These are phyloP conservation scores for Ceratosolen fusciceps DNA, from an alignment of 1,140 invertebrate species.

Conservation along the genomic window DNA sequence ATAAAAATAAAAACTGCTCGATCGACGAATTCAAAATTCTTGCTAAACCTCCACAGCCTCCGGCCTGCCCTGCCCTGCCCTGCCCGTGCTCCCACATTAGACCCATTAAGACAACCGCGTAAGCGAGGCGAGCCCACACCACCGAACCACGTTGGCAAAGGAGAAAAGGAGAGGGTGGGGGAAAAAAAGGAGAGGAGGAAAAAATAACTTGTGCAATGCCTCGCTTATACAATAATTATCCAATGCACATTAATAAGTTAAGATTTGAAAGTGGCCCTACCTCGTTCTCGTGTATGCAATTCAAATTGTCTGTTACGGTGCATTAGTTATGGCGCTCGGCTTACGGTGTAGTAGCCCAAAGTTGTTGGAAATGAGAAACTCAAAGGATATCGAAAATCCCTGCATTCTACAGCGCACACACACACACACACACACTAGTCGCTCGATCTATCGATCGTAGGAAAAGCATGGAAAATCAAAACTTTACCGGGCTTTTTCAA, in stretches of 20 bases:
- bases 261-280: constrained; percentile 43
- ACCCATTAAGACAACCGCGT: neutral
- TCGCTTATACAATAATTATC: constrained; percentile 32
- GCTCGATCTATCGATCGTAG: no score
- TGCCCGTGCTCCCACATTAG: neutral
- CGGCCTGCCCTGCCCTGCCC: no score
- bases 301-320: constrained; percentile 39
- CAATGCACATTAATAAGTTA: constrained; percentile 38
- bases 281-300: constrained; percentile 30
- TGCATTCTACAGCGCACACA: no score
- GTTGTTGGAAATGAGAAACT: neutral
- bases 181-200: constrained; percentile 3
- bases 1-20: neutral
- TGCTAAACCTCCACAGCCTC: constrained; percentile 10
- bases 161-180: no score
- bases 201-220: constrained; percentile 22
- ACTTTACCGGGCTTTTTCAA: no score
- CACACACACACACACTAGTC: no score
- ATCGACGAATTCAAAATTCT: neutral
- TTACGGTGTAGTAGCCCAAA: constrained; percentile 38
- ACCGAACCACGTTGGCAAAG: neutral
- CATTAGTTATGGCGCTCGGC: constrained; percentile 33
- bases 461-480: no score
- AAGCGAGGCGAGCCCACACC: no score
- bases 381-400: no score